A percentile compares a stretch with the other conserved stretches of the same genome.
Evolutionary conservation across 2,113 vertebrate species (phyloP).

Genomic region (Sturnira hondurensis): DNA sequence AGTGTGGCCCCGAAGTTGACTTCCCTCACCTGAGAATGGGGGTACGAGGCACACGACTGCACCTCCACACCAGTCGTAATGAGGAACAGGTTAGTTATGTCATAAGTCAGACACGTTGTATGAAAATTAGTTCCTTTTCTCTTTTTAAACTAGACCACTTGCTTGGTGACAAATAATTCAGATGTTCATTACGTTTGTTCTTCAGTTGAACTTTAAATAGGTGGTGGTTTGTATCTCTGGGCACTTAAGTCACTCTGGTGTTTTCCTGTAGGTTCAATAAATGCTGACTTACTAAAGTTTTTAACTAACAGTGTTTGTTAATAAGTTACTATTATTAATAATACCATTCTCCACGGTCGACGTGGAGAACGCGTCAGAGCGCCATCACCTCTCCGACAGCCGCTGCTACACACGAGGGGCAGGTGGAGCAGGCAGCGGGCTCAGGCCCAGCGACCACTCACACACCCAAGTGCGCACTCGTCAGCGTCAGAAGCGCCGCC

Average conservation of each 20-base stretch:
- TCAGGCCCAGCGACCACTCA: neutral
- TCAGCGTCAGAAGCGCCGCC: neutral
- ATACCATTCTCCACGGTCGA: neutral
- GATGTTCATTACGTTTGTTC: neutral
- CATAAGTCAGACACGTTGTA: neutral
- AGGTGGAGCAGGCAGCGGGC: neutral
- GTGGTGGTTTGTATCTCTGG: neutral
- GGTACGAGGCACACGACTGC: no score
- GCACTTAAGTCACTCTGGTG: neutral
- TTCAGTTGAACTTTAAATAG: slow-evolving; percentile 15
- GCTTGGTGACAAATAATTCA: neutral
- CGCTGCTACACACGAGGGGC: neutral
- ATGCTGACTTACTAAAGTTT: neutral
- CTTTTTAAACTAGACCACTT: neutral
- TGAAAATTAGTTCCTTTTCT: neutral
- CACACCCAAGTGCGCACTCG: neutral
- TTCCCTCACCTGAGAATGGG: neutral
- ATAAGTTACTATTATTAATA: no score
- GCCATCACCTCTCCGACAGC: neutral
- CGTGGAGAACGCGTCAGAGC: neutral
- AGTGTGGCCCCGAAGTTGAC: neutral
- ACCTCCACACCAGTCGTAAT: neutral
- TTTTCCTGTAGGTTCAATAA: neutral
- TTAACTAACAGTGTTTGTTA: neutral
- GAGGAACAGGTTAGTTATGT: neutral